Percentiles rank a stretch among this genome's conserved stretches.
phyloP scores from a whole-genome alignment of 2,797 vertebrate species.

The Gouania willdenowi region DNA sequence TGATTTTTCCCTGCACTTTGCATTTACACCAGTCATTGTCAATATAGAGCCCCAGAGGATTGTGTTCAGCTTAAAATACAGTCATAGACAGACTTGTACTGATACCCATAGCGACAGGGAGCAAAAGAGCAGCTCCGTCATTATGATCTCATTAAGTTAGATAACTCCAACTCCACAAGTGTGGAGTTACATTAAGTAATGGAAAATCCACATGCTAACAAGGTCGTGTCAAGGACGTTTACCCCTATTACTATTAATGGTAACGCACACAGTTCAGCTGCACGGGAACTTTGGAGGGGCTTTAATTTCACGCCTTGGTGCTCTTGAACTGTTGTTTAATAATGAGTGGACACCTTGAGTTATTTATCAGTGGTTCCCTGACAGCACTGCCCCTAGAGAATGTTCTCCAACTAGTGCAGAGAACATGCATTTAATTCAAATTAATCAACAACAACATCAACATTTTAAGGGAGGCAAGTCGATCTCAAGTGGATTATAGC shows the following conservation, averaged over 20 bases:
- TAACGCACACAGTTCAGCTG: constrained; percentile 40
- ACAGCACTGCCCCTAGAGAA: constrained; percentile 21
- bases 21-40: too few relatives aligned
- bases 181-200: too few relatives aligned
- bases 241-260: constrained; percentile 43
- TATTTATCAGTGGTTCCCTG: constrained; percentile 55
- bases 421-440: constrained; percentile 42
- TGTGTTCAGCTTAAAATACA: too few relatives aligned
- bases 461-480: constrained; percentile 21
- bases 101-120: too few relatives aligned
- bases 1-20: too few relatives aligned
- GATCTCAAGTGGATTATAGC: too few relatives aligned
- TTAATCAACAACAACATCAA: constrained; percentile 35
- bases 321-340: constrained; percentile 50
- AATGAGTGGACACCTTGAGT: constrained; percentile 52
- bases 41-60: too few relatives aligned
- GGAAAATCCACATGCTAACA: constrained; percentile 38
- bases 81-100: too few relatives aligned
- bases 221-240: constrained; percentile 40
- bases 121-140: too few relatives aligned
- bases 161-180: too few relatives aligned
- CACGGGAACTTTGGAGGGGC: constrained; percentile 38
- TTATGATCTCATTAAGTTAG: too few relatives aligned
- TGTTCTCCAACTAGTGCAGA: constrained; percentile 41
- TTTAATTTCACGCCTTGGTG: constrained; percentile 33